phyloP scores from a whole-genome alignment of 2,113 vertebrate species.

The Enhydra lutris region DNA sequence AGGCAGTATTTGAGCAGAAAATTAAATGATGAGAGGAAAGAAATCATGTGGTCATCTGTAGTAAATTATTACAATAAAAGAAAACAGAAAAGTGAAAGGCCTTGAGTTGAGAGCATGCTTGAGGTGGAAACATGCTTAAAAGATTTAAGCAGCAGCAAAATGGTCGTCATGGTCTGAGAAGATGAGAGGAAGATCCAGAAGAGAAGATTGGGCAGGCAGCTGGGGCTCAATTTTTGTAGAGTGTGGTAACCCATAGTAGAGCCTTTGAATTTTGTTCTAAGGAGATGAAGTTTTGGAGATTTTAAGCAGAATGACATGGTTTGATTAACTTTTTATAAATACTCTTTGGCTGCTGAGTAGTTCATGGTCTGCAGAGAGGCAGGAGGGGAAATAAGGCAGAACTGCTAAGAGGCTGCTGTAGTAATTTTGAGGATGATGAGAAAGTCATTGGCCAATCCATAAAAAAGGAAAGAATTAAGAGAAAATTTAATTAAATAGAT shows the following conservation, averaged over 20 bases:
- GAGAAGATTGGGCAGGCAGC: background rate
- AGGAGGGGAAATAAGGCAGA: background rate
- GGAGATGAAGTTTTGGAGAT: background rate
- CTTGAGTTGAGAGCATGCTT: background rate
- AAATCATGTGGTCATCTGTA: background rate
- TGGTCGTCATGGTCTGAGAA: background rate
- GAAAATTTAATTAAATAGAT: constrained; percentile 29
- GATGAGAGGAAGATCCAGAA: background rate
- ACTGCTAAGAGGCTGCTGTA: background rate
- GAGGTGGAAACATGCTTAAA: background rate
- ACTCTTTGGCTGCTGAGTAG: background rate
- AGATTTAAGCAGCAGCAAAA: background rate
- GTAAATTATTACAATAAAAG: background rate
- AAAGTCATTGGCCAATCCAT: background rate
- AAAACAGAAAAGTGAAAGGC: background rate
- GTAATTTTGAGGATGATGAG: background rate
- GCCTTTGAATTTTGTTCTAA: background rate
- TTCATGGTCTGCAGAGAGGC: background rate
- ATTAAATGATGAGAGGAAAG: background rate
- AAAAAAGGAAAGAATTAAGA: background rate
- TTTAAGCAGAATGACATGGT: background rate
- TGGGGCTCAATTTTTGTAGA: background rate
- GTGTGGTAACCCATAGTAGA: background rate
- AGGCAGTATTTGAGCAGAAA: background rate
- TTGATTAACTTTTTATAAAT: background rate